These are phyloP conservation scores for Empidonax alnorum DNA, from an alignment of 2,113 vertebrate species.

Conservation along the genomic window DNA sequence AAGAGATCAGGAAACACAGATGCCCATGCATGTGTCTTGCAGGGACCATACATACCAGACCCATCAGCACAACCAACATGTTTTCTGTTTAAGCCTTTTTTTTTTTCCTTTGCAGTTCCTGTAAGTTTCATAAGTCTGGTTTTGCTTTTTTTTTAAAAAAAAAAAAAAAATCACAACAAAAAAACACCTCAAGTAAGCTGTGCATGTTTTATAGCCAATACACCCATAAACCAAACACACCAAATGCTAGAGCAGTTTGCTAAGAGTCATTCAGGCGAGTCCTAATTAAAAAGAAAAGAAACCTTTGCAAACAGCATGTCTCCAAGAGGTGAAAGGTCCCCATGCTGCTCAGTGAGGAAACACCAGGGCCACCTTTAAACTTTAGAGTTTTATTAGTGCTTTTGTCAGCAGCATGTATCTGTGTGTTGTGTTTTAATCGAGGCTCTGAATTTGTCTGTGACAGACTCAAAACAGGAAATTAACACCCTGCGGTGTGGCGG, in stretches of 20 bases:
- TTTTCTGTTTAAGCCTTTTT: neutral
- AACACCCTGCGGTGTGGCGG: constrained; percentile 65
- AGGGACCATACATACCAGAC: neutral
- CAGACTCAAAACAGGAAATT: constrained; percentile 76
- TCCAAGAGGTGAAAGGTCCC: constrained; percentile 56
- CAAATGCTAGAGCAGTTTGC: constrained; percentile 21
- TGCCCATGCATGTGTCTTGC: neutral
- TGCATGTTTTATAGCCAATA: neutral
- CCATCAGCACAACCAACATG: neutral
- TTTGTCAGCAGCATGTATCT: constrained; percentile 62
- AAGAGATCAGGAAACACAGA: neutral
- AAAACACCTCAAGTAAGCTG: neutral
- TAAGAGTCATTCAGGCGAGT: neutral
- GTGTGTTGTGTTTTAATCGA: constrained; percentile 36
- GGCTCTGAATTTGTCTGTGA: constrained; percentile 59
- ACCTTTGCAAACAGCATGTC: constrained; percentile 40
- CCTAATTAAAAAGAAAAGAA: constrained; percentile 61
- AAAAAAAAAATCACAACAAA: neutral
- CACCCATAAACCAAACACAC: constrained; percentile 21
- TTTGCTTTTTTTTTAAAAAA: neutral
- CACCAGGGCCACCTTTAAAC: constrained; percentile 67
- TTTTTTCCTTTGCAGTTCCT: neutral
- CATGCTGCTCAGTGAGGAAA: constrained; percentile 25
- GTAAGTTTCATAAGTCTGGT: neutral
- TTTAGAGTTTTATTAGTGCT: constrained; percentile 61